Conservation (phyloP, 2,797 vertebrate genomes). For the Acipenser ruthenus region DNA sequence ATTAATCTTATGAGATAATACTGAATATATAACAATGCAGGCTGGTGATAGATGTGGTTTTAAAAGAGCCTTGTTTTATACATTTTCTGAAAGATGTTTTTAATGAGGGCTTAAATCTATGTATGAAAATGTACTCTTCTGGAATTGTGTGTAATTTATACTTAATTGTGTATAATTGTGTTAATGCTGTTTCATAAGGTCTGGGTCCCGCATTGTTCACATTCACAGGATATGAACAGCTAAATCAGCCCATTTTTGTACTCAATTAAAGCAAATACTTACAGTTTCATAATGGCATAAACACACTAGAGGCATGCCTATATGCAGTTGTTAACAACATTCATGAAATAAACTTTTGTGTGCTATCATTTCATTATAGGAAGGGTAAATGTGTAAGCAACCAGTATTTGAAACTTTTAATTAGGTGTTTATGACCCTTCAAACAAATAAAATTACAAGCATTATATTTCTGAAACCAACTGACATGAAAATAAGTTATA, state of each 20-base stretch:
- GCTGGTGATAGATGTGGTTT: slow-evolving; percentile 17
- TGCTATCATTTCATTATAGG: too few relatives aligned
- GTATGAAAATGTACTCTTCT: slow-evolving; percentile 11
- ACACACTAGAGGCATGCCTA: not conserved
- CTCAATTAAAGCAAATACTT: not conserved
- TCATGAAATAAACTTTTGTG: too few relatives aligned
- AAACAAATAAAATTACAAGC: too few relatives aligned
- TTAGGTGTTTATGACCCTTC: too few relatives aligned
- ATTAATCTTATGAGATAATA: slow-evolving; percentile 15
- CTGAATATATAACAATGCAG: slow-evolving; percentile 12
- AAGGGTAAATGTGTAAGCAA: too few relatives aligned
- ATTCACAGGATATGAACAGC: not conserved
- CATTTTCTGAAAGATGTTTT: slow-evolving; percentile 15
- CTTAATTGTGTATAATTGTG: too few relatives aligned
- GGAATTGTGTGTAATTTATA: slow-evolving; percentile 9
- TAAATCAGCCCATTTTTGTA: not conserved
- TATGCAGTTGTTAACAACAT: too few relatives aligned
- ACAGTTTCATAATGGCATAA: not conserved
- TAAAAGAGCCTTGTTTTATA: slow-evolving; percentile 13
- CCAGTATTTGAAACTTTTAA: too few relatives aligned
- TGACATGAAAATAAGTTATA: too few relatives aligned
- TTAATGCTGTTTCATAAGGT: too few relatives aligned
- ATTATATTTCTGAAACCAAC: too few relatives aligned
- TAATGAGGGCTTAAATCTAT: slow-evolving; percentile 15
- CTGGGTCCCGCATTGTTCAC: too few relatives aligned